Evolutionary conservation across 64 coral and sea anemone species (phyloP), one percentile per base, ranked within the genome.

Genomic region (Porites lutea): DNA sequence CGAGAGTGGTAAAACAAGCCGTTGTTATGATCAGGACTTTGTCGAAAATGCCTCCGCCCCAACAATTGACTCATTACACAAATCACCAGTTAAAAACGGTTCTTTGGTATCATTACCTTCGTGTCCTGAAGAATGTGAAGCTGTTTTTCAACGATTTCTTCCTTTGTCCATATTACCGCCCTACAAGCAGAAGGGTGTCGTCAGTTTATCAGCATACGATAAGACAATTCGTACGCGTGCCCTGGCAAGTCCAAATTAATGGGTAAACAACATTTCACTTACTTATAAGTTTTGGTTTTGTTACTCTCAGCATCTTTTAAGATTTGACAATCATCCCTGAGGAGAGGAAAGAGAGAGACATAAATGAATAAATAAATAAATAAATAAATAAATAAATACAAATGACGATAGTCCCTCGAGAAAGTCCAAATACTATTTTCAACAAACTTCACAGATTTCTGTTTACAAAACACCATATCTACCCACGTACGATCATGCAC

Each of bases 271-370:
- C 27, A 37, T 37, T 45, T 44, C 4, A 78, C 89, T 79, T 65
- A 98, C 97, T 89, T 93, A 54, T 99, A 99, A 18, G 88, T 88
- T 85, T 99, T 99, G 4, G 97, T 99, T 84, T 99, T 99, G 47
- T 86, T 96, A 9, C 81, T 90, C 66, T 99, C 97, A 3, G 91
- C 97, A 74, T 99, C 97, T 59, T 99, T 99, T 23, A 99, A 46
- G 54, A 75, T 78, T 6, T 48, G 63, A 80, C 90, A 96, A 63
- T 99, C 91, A n/a, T 96, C 92, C 69, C 97, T 99, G 45, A 37
- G 27, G 27, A 0, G 27, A 37, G 27, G 27, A 8, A 60, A 89
- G 64, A 89, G 13, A 88, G 83, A 57, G 8, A 89, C 4, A 45
- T 20, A 62, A 11, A 88, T 14, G 21, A 12, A 37, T 37, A 37